A percentile compares a stretch with the other conserved stretches of the same genome.
These are phyloP conservation scores for Hemiscyllium ocellatum DNA, from an alignment of 2,113 vertebrate genomes.

Conservation along the genomic window DNA sequence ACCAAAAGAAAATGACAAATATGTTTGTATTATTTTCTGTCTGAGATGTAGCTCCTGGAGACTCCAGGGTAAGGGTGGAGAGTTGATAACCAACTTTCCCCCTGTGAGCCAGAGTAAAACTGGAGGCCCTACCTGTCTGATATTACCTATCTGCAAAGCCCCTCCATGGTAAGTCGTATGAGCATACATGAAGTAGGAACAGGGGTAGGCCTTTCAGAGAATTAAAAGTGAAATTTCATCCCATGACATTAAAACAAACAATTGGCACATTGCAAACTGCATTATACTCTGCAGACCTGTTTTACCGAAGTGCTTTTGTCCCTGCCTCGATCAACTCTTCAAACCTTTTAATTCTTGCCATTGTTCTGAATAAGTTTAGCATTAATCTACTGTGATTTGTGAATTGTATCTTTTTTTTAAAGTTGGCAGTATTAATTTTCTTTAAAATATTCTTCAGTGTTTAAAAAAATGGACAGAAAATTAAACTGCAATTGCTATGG, in stretches of 20 bases:
- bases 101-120: not conserved
- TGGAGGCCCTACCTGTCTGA: not conserved
- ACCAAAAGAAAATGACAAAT: not conserved
- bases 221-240: not conserved
- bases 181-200: too few species aligned
- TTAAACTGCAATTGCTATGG: constrained; percentile 6
- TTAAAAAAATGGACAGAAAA: not conserved
- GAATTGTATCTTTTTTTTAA: constrained; percentile 14
- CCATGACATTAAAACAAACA: not conserved
- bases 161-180: not conserved
- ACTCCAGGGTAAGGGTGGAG: not conserved
- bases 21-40: not conserved
- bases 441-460: constrained; percentile 25
- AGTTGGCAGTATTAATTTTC: not conserved
- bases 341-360: not conserved
- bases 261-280: too few species aligned
- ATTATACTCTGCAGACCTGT: not conserved
- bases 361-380: not conserved
- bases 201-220: not conserved
- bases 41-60: not conserved
- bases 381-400: not conserved
- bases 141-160: not conserved
- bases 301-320: not conserved
- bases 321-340: not conserved
- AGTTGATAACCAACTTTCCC: not conserved